A percentile compares a stretch with the other conserved stretches of the same genome.
These are phyloP conservation scores for Gracilinanus agilis DNA, from an alignment of 2,113 vertebrate species.

Conservation along the genomic window DNA sequence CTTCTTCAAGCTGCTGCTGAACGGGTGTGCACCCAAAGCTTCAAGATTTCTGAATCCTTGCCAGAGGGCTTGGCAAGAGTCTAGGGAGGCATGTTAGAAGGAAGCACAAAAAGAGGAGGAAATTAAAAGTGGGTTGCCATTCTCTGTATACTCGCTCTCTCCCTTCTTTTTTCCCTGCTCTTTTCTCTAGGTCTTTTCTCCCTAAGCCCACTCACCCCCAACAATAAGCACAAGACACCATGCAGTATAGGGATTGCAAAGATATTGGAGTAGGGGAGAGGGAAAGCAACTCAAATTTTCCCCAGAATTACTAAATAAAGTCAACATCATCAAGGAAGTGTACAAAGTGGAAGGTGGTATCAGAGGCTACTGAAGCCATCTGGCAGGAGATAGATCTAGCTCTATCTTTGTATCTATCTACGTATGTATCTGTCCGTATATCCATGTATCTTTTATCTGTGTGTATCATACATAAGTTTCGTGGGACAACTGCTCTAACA, in stretches of 20 bases:
- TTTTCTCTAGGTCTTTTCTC: neutral
- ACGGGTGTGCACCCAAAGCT: conserved; percentile 54
- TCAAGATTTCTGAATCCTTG: conserved; percentile 69
- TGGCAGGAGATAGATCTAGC: neutral
- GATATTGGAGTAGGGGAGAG: neutral
- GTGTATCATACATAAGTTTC: neutral
- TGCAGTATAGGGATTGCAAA: neutral
- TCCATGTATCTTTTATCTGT: too few relatives aligned
- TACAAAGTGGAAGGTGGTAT: neutral
- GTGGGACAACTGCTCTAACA: neutral
- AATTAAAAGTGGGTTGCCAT: neutral
- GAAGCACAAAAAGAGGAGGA: neutral
- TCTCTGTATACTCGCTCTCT: neutral
- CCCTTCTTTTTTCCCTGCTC: neutral
- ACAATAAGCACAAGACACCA: neutral
- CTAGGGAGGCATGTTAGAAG: neutral
- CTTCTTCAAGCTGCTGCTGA: conserved; percentile 66
- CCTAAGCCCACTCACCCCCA: neutral
- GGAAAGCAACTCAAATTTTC: neutral
- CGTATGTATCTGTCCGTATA: neutral
- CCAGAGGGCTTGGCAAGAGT: conserved; percentile 61
- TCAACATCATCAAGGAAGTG: neutral
- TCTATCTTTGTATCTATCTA: neutral
- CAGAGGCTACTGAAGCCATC: neutral
- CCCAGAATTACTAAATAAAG: neutral